A percentile compares a stretch with the other conserved stretches of the same genome.
phyloP scores from a whole-genome alignment of 2,113 vertebrate species.

The Serilophus lunatus region DNA sequence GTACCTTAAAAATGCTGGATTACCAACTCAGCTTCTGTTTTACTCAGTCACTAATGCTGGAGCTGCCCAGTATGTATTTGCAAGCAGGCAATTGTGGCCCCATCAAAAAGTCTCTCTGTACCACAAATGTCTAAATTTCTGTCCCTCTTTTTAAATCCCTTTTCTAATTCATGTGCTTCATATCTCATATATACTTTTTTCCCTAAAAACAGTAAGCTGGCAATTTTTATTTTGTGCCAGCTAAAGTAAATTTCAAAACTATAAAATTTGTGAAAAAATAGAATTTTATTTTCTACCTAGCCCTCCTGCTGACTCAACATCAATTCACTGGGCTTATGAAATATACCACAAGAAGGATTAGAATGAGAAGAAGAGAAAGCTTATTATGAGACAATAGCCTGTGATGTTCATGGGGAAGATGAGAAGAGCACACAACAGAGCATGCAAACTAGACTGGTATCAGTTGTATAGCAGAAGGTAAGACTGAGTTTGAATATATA shows the following conservation, averaged over 20 bases:
- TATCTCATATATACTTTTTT: neutral
- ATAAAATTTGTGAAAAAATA: neutral
- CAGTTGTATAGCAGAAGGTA: neutral
- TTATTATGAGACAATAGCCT: neutral
- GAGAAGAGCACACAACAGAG: neutral
- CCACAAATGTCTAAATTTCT: neutral
- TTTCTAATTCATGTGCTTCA: neutral
- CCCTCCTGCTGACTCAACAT: neutral
- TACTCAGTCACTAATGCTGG: neutral
- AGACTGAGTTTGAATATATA: neutral
- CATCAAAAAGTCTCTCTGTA: neutral
- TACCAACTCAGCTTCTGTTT: neutral
- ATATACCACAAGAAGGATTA: neutral
- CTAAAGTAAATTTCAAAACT: neutral
- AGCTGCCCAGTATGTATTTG: neutral
- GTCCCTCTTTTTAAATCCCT: neutral
- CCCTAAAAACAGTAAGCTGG: neutral
- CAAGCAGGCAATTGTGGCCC: neutral
- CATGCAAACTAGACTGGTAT: neutral
- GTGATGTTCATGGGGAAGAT: neutral
- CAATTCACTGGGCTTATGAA: neutral
- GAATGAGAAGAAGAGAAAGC: neutral
- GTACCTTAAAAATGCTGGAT: neutral
- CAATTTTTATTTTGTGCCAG: neutral
- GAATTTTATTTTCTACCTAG: neutral